phyloP scores from a whole-genome alignment of 1,140 invertebrate genomes.

The Stegodyphus dumicola region DNA sequence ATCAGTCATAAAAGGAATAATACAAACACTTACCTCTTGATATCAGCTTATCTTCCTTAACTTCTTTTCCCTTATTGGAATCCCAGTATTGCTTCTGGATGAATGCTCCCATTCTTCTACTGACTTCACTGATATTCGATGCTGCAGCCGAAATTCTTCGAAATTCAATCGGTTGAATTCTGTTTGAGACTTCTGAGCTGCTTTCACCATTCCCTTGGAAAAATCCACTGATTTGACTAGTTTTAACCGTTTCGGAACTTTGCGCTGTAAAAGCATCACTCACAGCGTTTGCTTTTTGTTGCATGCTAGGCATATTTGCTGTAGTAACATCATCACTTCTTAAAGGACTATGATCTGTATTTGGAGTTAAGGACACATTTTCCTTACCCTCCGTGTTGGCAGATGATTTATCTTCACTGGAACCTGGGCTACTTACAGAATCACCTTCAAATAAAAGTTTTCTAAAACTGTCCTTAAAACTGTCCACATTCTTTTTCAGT shows the following conservation, averaged over 20 bases:
- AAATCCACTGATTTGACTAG: no score
- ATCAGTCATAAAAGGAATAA: no score
- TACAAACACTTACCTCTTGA: slow-evolving; percentile 16
- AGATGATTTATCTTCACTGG: background rate
- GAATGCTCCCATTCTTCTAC: slow-evolving; percentile 22
- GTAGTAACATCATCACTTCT: no score
- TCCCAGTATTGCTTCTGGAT: slow-evolving; percentile 49
- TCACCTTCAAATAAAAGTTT: slow-evolving; percentile 37
- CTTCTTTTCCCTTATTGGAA: slow-evolving; percentile 1
- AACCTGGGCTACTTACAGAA: background rate
- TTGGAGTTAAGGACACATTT: background rate
- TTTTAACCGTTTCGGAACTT: no score
- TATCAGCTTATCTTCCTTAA: background rate
- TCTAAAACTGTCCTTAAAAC: slow-evolving; percentile 33
- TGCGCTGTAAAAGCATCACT: no score
- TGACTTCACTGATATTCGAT: slow-evolving; percentile 42
- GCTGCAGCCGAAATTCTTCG: slow-evolving; percentile 32
- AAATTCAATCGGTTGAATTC: background rate
- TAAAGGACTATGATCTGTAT: no score
- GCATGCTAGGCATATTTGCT: background rate
- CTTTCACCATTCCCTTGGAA: no score
- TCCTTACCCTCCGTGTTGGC: background rate
- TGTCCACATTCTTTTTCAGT: slow-evolving; percentile 46
- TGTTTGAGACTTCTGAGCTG: no score
- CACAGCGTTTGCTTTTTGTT: no score